phyloP scores from a whole-genome alignment of 92 coral and sea anemone genomes.

The Porites rus region DNA sequence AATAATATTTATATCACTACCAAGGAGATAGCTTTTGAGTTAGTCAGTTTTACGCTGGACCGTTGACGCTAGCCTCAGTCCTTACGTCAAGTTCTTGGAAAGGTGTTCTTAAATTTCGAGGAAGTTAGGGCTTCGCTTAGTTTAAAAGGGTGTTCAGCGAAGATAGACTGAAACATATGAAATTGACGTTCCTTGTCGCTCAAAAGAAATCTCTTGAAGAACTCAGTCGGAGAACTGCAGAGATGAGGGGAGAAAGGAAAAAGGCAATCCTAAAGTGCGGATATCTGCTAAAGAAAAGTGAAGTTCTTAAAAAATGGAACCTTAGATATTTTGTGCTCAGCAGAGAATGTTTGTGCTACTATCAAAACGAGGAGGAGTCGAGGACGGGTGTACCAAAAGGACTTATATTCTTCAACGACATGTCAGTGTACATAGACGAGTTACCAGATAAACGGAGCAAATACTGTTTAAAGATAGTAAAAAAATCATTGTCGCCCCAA shows the following conservation, averaged over 20 bases:
- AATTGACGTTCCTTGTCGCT: no score
- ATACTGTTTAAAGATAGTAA: conserved; percentile 77
- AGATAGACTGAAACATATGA: background rate
- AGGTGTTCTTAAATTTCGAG: background rate
- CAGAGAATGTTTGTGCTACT: conserved; percentile 87
- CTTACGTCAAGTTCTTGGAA: background rate
- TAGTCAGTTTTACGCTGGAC: background rate
- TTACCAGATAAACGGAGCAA: conserved; percentile 67
- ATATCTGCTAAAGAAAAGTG: conserved; percentile 87
- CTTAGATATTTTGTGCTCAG: conserved; percentile 81
- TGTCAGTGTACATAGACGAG: conserved; percentile 84
- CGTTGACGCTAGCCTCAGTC: background rate
- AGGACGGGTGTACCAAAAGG: conserved; percentile 69
- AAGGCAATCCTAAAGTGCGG: conserved; percentile 56
- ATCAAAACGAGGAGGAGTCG: conserved; percentile 75
- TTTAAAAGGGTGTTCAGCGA: background rate
- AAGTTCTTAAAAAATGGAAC: conserved; percentile 82
- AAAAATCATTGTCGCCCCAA: conserved; percentile 47
- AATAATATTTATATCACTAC: background rate
- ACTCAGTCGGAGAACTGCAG: background rate
- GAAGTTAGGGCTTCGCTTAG: background rate
- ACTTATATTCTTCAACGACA: conserved; percentile 85
- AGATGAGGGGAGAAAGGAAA: background rate
- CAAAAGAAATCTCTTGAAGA: background rate
- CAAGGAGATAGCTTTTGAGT: background rate